Evolutionary conservation across 2,113 vertebrate species (phyloP), one percentile per base, ranked within the genome.

Genomic region (Plectropomus leopardus): DNA sequence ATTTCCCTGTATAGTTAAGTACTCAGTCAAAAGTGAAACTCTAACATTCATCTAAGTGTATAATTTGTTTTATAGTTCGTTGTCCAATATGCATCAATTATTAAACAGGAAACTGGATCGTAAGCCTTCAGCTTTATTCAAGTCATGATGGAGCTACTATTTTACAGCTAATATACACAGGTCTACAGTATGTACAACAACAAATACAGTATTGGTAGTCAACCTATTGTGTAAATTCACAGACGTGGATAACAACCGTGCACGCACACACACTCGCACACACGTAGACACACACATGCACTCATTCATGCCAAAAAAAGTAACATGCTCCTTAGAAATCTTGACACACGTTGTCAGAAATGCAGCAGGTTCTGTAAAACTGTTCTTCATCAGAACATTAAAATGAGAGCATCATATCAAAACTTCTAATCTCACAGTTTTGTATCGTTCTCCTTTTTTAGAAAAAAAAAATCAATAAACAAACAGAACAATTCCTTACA

Each of bases 151-250:
- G 72, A 85, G 79, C 72, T 85, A 72, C 57, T 86, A 84, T 89
- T 21, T 83, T 87, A 90, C 82, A 90, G 21, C 90, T 88, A 92
- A 87, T 88, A 68, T 81, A 91, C 88, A 92, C 82, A 84, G 67
- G 73, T 78, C 90, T 92, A 90, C 73, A 82, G 23, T 89, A 88
- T 92, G 78, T 92, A 92, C 92, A 92, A 89, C 86, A 82, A 88
- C 83, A 72, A 87, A 61, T 64, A 92, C 19, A 72, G 76, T 45
- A 67, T 48, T 34, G 36, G 60, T 84, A 48, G 45, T 90, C 72
- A 86, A 71, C 86, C 79, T 90, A 85, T 54, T 78, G 80, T 88
- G 76, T 83, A 66, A 67, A 84, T 60, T 79, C 75, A 89, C 69
- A 86, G 70, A 78, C 47, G 54, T 77, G 55, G 82, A 80, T 26